phyloP scores from a whole-genome alignment of 1,140 invertebrate species.

The Drosophila orena region DNA sequence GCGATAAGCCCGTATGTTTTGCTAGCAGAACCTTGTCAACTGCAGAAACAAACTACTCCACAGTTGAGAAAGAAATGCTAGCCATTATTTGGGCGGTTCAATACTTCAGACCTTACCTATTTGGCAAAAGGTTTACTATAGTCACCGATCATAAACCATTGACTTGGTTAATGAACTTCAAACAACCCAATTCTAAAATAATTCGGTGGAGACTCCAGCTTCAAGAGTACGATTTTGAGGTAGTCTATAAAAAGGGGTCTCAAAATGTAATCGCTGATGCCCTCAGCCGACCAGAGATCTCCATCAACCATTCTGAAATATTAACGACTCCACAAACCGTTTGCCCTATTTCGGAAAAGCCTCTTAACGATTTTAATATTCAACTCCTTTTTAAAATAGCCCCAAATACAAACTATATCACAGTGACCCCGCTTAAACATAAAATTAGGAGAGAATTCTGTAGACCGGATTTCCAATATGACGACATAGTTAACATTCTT shows the following conservation, averaged over 20 bases:
- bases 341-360: too few species aligned
- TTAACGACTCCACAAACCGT: too few species aligned
- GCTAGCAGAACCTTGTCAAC: conserved; percentile 11
- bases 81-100: background rate
- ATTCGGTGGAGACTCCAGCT: conserved; percentile 14
- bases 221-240: conserved; percentile 5
- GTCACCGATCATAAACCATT: background rate
- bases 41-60: conserved; percentile 12
- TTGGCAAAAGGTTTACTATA: conserved; percentile 10
- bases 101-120: conserved; percentile 11
- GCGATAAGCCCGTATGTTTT: conserved; percentile 16
- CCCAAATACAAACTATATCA: too few species aligned
- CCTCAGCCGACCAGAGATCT: conserved; percentile 2
- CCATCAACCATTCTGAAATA: background rate
- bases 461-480: too few species aligned
- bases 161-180: conserved; percentile 2
- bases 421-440: too few species aligned
- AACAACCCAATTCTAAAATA: conserved; percentile 11
- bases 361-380: background rate
- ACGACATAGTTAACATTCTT: too few species aligned
- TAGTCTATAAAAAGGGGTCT: conserved; percentile 6
- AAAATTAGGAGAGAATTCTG: too few species aligned
- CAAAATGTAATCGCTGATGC: conserved; percentile 15
- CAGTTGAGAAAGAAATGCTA: conserved; percentile 26
- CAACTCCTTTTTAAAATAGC: background rate